Evolutionary conservation across 2,113 vertebrate species (phyloP).

Genomic region (Carassius auratus): DNA sequence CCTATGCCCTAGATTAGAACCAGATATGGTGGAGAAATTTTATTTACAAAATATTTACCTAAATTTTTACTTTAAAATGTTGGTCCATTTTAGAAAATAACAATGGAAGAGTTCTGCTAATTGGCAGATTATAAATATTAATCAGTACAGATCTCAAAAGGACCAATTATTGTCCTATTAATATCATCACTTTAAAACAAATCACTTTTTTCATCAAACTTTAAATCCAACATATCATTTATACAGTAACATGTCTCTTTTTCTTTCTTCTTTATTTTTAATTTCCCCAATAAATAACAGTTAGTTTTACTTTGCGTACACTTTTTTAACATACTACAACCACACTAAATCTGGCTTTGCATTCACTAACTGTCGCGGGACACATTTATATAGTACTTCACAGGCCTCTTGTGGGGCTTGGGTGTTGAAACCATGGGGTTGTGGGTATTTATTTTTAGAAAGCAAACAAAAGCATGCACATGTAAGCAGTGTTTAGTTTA

Average conservation of each 20-base stretch:
- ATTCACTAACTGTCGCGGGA: background rate
- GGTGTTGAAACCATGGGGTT: background rate
- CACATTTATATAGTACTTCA: constrained; percentile 7
- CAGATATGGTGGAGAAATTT: background rate
- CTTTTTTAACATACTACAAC: background rate
- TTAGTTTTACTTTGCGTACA: background rate
- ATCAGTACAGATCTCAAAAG: background rate
- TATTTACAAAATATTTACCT: background rate
- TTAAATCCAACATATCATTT: background rate
- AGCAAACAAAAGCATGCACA: constrained; percentile 28
- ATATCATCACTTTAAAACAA: background rate
- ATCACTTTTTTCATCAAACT: no score
- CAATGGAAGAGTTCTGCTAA: background rate
- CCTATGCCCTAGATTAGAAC: no score
- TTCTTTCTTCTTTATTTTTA: background rate
- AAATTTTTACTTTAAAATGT: no score
- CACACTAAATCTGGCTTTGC: background rate
- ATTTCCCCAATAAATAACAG: background rate
- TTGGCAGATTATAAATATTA: background rate
- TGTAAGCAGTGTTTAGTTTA: constrained; percentile 11
- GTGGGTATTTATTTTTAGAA: constrained; percentile 24
- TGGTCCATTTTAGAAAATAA: background rate
- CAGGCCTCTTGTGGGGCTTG: background rate
- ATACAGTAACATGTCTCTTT: background rate
- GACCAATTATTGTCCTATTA: background rate